Percentiles rank a stretch among this genome's conserved stretches.
Evolutionary conservation across 2,113 vertebrate genomes (phyloP).

Genomic region (Brachyhypopomus gauderio): DNA sequence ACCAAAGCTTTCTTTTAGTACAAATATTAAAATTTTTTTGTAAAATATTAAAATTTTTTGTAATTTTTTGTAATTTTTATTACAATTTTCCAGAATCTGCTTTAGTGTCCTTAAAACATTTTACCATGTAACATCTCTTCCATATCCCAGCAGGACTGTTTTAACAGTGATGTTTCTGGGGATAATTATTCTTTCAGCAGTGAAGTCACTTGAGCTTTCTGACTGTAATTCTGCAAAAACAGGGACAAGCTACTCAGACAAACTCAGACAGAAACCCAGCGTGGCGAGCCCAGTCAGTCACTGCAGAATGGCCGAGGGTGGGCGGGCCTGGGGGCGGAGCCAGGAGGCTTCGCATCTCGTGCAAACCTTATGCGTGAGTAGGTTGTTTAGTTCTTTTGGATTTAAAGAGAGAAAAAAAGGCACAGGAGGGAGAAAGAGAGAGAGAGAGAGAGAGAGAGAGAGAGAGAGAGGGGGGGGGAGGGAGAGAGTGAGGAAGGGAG

Average conservation of each 20-base stretch:
- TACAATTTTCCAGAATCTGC: no score
- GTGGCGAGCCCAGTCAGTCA: slow-evolving; percentile 23
- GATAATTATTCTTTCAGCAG: slow-evolving; percentile 37
- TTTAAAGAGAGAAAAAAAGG: slow-evolving; percentile 57
- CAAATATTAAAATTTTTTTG: no score
- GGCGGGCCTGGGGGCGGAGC: slow-evolving; percentile 26
- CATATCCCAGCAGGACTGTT: not conserved
- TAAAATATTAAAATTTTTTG: no score
- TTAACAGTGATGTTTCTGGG: not conserved
- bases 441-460: slow-evolving; percentile 11
- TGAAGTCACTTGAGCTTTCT: slow-evolving; percentile 14
- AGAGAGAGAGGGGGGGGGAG: slow-evolving; percentile 23
- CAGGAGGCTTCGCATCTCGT: slow-evolving; percentile 51
- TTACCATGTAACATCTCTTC: not conserved
- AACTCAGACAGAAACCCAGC: no score
- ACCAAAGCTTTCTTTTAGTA: no score
- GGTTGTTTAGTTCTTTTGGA: slow-evolving; percentile 61
- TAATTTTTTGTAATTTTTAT: no score
- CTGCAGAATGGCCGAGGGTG: not conserved
- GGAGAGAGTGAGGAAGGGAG: slow-evolving; percentile 10
- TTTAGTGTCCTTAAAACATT: no score
- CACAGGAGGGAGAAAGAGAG: slow-evolving; percentile 5
- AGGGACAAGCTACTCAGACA: not conserved
- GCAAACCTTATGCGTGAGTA: slow-evolving; percentile 59
- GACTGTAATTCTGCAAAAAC: slow-evolving; percentile 29